Evolutionary conservation across 2,113 vertebrate species (phyloP), one percentile per base, ranked within the genome.

Genomic region (Tretioscincus oriximinensis): DNA sequence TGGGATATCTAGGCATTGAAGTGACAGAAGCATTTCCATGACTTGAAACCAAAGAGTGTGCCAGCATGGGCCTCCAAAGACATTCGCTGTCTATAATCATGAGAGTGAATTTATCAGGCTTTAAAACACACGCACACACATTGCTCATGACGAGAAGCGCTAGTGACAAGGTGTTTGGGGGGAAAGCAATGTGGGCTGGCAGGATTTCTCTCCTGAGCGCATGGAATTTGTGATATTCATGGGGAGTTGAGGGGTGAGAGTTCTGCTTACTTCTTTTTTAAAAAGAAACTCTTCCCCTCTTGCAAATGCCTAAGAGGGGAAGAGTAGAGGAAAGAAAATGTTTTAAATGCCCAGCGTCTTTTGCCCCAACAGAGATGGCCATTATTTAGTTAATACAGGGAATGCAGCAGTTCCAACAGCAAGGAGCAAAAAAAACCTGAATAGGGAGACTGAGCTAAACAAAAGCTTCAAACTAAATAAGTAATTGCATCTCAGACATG

Each of bases 11-110:
- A 78, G 84, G 80, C 89, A 92, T 89, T 31, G 76, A 82, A 90
- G 85, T 93, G 93, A 94, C 93, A 93, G 90, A 80, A 82, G 88
- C 91, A 88, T 90, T 90, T 89, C 86, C 85, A 84, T 93, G 92
- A 92, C 90, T 92, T 88, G 90, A 85, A 92, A 91, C 81, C 67
- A 78, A 88, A 88, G 82, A 66, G 86, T 82, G 87, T 70, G 87
- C 54, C 74, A 71, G 74, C 6, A 29, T 2, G 16, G 74, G 83
- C 86, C 22, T 92, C 84, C 87, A 85, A 87, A 86, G 88, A 79
- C 88, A 71, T 88, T 69, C 85, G 84, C 89, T 85, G 89, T 86
- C 90, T 89, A 60, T 76, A 88, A 67, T 80, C 86, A 45, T 78
- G 91, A 87, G 85, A 60, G 67, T 31, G 84, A 66, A 83, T 81